A percentile compares a stretch with the other conserved stretches of the same genome.
Evolutionary conservation across 2,113 vertebrate genomes (phyloP).

Genomic region (Alethe castanea): DNA sequence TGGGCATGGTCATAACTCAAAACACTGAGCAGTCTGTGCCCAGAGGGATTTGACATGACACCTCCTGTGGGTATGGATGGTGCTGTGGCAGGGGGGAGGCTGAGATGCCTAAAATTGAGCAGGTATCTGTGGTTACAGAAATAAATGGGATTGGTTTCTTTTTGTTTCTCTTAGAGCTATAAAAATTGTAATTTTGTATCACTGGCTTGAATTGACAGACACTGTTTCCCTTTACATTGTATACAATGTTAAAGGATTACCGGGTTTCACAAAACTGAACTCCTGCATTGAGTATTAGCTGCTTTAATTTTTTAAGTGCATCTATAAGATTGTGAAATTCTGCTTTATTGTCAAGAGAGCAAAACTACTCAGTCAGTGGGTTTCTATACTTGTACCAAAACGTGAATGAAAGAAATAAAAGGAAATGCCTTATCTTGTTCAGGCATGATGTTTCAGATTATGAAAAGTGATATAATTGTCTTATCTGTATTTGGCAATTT

Average conservation of each 20-base stretch:
- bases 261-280: background rate
- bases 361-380: background rate
- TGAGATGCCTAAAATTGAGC: background rate
- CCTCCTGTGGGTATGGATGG: fast-evolving
- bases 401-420: conserved; percentile 13
- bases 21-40: background rate
- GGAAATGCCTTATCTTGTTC: conserved; percentile 22
- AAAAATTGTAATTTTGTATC: background rate
- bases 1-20: background rate
- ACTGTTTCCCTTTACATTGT: background rate
- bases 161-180: background rate
- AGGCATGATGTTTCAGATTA: background rate
- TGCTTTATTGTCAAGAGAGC: background rate
- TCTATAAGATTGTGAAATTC: background rate
- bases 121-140: background rate
- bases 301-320: background rate
- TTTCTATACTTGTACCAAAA: background rate
- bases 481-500: background rate
- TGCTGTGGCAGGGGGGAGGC: fast-evolving
- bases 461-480: background rate
- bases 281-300: background rate
- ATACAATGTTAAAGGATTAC: background rate
- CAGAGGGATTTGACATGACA: background rate
- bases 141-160: background rate
- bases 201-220: background rate